phyloP scores from a whole-genome alignment of 2,888 invertebrate species.

The Elgonia sp. region DNA sequence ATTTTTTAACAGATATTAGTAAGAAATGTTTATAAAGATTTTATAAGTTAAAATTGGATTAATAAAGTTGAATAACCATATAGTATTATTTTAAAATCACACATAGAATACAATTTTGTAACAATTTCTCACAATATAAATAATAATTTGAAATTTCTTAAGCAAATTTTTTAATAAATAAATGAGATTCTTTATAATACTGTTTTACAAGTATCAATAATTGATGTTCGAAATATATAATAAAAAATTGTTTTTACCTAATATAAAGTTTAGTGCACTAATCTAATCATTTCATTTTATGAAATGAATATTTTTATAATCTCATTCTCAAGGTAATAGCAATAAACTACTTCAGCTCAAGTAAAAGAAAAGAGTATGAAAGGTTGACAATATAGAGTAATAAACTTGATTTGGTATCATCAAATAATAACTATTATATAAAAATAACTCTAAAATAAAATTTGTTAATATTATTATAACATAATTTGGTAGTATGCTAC shows the following conservation, averaged over 20 bases:
- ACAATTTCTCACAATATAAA: background rate
- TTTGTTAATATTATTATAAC: conserved; percentile 7
- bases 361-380: background rate
- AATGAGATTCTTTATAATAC: background rate
- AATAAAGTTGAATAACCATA: too few species aligned
- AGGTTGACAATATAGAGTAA: background rate
- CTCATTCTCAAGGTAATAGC: background rate
- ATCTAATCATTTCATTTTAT: background rate
- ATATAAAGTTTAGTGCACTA: background rate
- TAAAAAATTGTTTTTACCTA: background rate
- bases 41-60: too few species aligned
- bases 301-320: background rate
- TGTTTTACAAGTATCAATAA: background rate
- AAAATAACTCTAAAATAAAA: conserved; percentile 23
- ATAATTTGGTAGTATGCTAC: conserved; percentile 17
- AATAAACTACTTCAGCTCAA: background rate
- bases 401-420: conserved; percentile 17
- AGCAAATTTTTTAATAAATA: background rate
- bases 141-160: background rate
- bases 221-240: background rate
- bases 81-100: too few species aligned
- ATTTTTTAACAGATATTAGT: too few species aligned
- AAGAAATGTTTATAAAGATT: too few species aligned
- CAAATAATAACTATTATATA: conserved; percentile 17
- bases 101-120: background rate